These are phyloP conservation scores for Stegastes partitus DNA, from an alignment of 2,113 vertebrate genomes.

Conservation along the genomic window DNA sequence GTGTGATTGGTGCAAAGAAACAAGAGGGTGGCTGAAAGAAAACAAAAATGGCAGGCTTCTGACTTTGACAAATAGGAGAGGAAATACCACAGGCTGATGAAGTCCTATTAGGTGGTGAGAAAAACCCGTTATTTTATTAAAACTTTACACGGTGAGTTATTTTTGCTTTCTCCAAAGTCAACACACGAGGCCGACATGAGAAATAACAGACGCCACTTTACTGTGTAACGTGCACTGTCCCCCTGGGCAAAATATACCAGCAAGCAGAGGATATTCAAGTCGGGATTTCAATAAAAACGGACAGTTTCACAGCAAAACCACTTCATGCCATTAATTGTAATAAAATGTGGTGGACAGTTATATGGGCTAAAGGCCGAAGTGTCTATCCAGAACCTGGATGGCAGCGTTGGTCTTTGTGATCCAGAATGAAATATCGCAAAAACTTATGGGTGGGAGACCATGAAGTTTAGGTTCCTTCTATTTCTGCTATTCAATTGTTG, in stretches of 20 bases:
- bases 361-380: not conserved
- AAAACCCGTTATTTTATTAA: slow-evolving; percentile 9
- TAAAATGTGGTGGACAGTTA: not conserved
- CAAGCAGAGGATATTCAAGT: slow-evolving; percentile 8
- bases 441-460: not conserved
- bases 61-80: slow-evolving; percentile 38
- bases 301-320: not conserved
- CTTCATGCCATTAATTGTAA: not conserved
- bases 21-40: slow-evolving; percentile 19
- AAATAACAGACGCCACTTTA: slow-evolving; percentile 28
- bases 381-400: not conserved
- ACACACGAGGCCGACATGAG: slow-evolving; percentile 35
- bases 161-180: slow-evolving; percentile 49
- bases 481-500: not conserved
- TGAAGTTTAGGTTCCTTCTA: not conserved
- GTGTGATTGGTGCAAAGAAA: slow-evolving; percentile 24
- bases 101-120: slow-evolving; percentile 23
- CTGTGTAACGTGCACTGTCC: not conserved
- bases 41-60: slow-evolving; percentile 30
- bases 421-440: not conserved
- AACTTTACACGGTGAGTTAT: slow-evolving; percentile 18
- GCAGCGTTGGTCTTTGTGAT: not conserved
- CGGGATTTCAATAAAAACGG: slow-evolving; percentile 13
- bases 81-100: slow-evolving; percentile 40
- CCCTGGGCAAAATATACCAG: slow-evolving; percentile 27